Evolutionary conservation across 2,797 vertebrate genomes (phyloP).

Genomic region (Enteromius trimaculatus): DNA sequence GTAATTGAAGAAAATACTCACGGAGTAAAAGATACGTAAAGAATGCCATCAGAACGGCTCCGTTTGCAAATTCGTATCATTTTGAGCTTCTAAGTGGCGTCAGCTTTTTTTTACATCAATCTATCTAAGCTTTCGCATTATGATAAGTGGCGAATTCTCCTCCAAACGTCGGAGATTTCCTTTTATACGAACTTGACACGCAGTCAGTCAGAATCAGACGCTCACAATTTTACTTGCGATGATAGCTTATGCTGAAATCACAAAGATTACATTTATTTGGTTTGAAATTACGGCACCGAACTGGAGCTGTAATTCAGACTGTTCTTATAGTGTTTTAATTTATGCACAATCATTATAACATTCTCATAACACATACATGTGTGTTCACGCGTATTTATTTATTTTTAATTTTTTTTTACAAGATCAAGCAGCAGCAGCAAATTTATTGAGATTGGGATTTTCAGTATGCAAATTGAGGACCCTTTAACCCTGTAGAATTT

Average conservation of each 20-base stretch:
- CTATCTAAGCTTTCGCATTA: conserved; percentile 21
- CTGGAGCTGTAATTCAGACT: not conserved
- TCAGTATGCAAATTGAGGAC: conserved; percentile 58
- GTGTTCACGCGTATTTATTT: too few species aligned
- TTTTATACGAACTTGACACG: conserved; percentile 18
- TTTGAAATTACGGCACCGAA: not conserved
- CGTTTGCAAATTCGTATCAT: conserved; percentile 46
- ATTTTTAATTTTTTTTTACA: too few species aligned
- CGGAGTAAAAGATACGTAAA: conserved; percentile 57
- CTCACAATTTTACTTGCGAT: not conserved
- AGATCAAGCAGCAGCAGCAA: too few species aligned
- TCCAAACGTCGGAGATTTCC: conserved; percentile 28
- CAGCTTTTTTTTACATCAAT: conserved; percentile 20
- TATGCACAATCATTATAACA: not conserved
- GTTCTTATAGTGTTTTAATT: not conserved
- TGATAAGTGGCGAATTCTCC: conserved; percentile 36
- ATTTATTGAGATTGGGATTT: not conserved
- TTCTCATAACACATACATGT: not conserved
- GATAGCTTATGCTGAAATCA: not conserved
- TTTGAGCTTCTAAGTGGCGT: conserved; percentile 31
- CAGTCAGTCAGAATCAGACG: not conserved
- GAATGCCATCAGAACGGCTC: conserved; percentile 56
- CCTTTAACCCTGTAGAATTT: conserved; percentile 49
- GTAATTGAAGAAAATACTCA: conserved; percentile 67
- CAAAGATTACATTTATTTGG: not conserved